A percentile compares a stretch with the other conserved stretches of the same genome.
Evolutionary conservation across 1,140 invertebrate species (phyloP).

Genomic region (Drosophila tani): DNA sequence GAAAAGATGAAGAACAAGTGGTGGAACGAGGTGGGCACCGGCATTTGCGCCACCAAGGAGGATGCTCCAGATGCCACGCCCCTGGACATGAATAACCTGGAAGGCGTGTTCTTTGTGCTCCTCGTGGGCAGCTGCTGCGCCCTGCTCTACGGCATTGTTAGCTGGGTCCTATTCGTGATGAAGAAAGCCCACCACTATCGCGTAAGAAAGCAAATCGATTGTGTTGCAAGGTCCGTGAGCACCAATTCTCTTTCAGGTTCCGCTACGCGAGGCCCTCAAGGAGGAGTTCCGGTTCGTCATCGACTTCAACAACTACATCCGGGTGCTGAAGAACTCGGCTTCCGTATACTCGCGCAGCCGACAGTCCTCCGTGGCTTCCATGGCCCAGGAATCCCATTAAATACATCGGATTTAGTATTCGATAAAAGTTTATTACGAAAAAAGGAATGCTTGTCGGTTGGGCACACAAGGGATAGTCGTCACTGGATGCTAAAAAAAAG

Average conservation of each 20-base stretch:
- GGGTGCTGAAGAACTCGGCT: slow-evolving; percentile 85
- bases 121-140: slow-evolving; percentile 86
- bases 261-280: slow-evolving; percentile 88
- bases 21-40: slow-evolving; percentile 95
- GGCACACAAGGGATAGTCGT: slow-evolving; percentile 3
- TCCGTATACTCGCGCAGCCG: slow-evolving; percentile 77
- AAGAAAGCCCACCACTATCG: slow-evolving; percentile 64
- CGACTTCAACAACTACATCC: slow-evolving; percentile 90
- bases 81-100: slow-evolving; percentile 87
- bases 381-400: slow-evolving; percentile 45
- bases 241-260: slow-evolving; percentile 85
- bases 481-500: background rate
- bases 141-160: slow-evolving; percentile 82
- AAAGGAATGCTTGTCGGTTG: slow-evolving; percentile 45
- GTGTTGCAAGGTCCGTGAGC: background rate
- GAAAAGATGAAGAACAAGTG: slow-evolving; percentile 94
- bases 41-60: slow-evolving; percentile 87
- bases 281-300: slow-evolving; percentile 91
- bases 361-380: slow-evolving; percentile 68
- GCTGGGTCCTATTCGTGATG: slow-evolving; percentile 76
- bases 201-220: slow-evolving; percentile 56
- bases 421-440: slow-evolving; percentile 50
- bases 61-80: slow-evolving; percentile 71
- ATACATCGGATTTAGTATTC: slow-evolving; percentile 9
- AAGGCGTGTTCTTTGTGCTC: slow-evolving; percentile 91